Evolutionary conservation across 2,888 invertebrate species (phyloP).

Genomic region (Anticlea derivata): DNA sequence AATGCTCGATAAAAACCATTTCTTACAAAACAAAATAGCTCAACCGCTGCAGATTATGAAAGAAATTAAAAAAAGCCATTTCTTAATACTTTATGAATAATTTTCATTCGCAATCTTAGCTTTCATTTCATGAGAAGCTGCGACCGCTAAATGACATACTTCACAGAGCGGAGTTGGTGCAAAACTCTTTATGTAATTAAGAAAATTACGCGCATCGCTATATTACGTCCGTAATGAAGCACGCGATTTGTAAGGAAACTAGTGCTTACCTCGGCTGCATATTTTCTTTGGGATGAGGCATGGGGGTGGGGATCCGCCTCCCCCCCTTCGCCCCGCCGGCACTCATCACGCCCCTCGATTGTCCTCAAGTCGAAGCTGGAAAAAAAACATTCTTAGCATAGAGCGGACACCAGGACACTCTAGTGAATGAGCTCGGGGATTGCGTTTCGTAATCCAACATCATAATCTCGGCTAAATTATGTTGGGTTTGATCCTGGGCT

Average conservation of each 20-base stretch:
- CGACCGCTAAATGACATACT: no score
- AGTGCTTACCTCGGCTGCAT: conserved; percentile 42
- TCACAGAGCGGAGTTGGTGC: no score
- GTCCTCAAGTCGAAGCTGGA: conserved; percentile 55
- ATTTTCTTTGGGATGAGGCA: conserved; percentile 67
- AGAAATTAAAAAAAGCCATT: conserved; percentile 14
- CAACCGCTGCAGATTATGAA: conserved; percentile 13
- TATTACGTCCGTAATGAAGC: background rate
- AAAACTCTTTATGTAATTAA: no score
- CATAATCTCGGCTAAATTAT: conserved; percentile 13
- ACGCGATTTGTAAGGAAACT: background rate
- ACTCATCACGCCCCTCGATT: conserved; percentile 60
- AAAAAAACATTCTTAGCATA: conserved; percentile 41
- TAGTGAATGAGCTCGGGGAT: conserved; percentile 53
- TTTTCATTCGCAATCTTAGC: conserved; percentile 40
- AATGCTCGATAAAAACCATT: no score
- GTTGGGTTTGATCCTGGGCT: conserved; percentile 5
- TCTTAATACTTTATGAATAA: conserved; percentile 28
- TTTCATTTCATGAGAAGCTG: conserved; percentile 18
- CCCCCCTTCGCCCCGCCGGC: conserved; percentile 62
- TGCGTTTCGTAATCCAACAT: conserved; percentile 18
- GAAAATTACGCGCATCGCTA: no score
- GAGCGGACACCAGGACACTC: conserved; percentile 49
- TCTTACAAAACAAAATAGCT: background rate
- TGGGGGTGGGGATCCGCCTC: conserved; percentile 74